Conservation (phyloP, 2,797 vertebrate genomes). For the Petrocephalus sullivani region DNA sequence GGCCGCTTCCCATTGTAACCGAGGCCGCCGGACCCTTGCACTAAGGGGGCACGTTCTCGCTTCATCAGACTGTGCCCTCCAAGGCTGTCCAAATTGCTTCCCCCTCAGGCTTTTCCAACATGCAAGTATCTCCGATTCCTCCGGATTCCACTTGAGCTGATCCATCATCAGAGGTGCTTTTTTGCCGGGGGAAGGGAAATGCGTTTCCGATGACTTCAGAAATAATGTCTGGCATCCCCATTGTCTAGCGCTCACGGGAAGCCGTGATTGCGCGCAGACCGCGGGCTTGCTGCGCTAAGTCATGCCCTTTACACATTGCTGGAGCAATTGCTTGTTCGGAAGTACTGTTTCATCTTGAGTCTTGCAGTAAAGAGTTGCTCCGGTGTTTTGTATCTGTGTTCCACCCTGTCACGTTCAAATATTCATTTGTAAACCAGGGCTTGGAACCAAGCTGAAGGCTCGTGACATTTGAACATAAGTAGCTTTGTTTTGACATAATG, state of each 20-base stretch:
- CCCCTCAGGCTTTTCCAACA: not conserved
- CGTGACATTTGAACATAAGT: not conserved
- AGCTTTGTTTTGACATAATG: not conserved
- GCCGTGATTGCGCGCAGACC: not conserved
- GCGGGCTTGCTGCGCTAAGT: not conserved
- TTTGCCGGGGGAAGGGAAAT: not conserved
- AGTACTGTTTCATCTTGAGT: not conserved
- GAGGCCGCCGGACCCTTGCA: not conserved
- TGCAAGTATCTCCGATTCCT: not conserved
- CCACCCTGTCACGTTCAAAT: not conserved
- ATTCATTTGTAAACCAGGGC: not conserved
- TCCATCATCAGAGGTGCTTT: not conserved
- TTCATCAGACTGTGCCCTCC: not conserved
- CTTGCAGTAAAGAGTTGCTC: not conserved
- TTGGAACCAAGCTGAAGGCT: not conserved
- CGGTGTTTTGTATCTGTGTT: not conserved
- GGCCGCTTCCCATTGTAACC: not conserved
- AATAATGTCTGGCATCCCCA: not conserved
- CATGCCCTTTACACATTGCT: not conserved
- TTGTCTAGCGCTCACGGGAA: not conserved
- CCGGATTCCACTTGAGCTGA: not conserved
- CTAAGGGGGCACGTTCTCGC: not conserved
- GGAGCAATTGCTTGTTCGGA: not conserved
- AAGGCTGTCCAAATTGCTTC: not conserved
- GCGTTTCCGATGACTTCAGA: not conserved